Conservation (phyloP, 2,797 vertebrate species). For the Sciaenops ocellatus region DNA sequence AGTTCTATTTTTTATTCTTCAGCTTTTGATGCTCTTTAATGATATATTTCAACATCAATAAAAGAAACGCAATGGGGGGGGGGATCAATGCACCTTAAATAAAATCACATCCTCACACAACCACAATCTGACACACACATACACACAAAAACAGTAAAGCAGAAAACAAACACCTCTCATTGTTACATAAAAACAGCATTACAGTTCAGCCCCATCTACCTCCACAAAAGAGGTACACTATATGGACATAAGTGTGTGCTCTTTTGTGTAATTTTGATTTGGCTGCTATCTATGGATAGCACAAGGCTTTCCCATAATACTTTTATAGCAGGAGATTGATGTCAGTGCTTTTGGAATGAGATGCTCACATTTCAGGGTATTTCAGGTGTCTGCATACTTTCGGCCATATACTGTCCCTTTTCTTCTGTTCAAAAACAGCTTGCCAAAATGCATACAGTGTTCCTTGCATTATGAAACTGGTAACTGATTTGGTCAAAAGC, state of each 20-base stretch:
- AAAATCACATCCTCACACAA: constrained; percentile 1
- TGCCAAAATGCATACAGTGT: background rate
- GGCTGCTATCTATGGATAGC: background rate
- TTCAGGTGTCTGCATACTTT: background rate
- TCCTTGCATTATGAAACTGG: background rate
- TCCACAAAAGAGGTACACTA: background rate
- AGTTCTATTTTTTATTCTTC: background rate
- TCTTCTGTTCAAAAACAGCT: background rate
- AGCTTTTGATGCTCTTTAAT: constrained; percentile 29
- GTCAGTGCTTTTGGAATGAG: background rate
- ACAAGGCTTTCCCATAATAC: too few species aligned
- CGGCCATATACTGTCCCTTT: background rate
- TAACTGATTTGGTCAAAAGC: background rate
- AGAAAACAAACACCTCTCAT: background rate
- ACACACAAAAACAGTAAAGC: background rate
- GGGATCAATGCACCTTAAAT: constrained; percentile 8
- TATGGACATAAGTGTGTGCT: background rate
- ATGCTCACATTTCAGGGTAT: background rate
- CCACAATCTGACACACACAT: background rate
- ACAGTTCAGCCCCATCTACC: background rate
- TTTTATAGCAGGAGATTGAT: background rate
- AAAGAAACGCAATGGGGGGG: background rate
- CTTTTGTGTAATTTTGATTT: background rate
- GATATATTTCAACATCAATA: constrained; percentile 13
- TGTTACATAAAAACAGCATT: constrained; percentile 27